phyloP scores from a whole-genome alignment of 2,113 vertebrate species.

The Varanus salvator region DNA sequence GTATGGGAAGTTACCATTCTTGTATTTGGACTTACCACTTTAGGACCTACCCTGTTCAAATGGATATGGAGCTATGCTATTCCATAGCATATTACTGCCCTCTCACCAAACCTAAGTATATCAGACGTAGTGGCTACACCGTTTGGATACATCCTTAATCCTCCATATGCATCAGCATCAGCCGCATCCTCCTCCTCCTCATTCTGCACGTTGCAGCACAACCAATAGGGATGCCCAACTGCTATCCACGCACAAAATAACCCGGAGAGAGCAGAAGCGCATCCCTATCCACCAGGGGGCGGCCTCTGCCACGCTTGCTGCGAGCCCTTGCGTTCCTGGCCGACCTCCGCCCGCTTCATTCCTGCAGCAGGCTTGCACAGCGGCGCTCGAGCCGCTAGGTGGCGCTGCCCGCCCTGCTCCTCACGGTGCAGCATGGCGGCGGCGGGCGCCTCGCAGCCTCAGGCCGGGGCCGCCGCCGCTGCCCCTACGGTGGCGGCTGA shows the following conservation, averaged over 20 bases:
- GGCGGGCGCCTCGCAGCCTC: constrained; percentile 57
- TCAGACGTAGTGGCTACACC: background rate
- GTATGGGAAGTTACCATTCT: no score
- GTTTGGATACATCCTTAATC: background rate
- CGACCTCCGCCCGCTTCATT: no score
- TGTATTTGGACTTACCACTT: no score
- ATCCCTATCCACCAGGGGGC: constrained; percentile 32
- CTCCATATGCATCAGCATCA: background rate
- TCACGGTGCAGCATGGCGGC: constrained; percentile 61
- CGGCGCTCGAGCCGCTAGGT: constrained; percentile 2
- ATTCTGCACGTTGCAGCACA: no score
- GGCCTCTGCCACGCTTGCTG: background rate
- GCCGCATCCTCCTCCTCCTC: no score
- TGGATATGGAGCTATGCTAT: background rate
- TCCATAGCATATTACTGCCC: background rate
- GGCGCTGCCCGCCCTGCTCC: constrained; percentile 38
- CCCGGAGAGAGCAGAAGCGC: no score
- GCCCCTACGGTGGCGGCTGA: constrained; percentile 80
- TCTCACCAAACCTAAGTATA: background rate
- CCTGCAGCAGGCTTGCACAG: background rate
- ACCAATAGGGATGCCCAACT: no score
- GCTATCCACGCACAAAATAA: no score
- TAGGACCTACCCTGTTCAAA: no score
- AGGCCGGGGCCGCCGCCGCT: constrained; percentile 67
- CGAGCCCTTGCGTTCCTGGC: background rate